Percentiles rank a stretch among this genome's conserved stretches.
Evolutionary conservation across 2,113 vertebrate species (phyloP).

Genomic region (Passer domesticus): DNA sequence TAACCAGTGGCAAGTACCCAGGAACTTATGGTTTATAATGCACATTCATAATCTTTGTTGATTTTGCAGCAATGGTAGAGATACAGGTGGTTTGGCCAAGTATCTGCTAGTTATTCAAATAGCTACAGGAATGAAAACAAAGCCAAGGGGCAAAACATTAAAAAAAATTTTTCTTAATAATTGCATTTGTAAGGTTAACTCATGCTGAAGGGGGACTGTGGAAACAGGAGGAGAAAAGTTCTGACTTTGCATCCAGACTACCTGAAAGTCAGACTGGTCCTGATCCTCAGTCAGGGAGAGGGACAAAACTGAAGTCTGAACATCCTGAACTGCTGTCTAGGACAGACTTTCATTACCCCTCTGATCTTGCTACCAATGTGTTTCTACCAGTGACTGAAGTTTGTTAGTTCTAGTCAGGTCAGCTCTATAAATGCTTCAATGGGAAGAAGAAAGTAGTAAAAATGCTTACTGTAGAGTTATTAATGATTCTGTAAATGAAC

Average conservation of each 20-base stretch:
- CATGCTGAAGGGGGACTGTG: not conserved
- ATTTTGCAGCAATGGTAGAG: not conserved
- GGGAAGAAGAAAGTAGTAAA: not conserved
- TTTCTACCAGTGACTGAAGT: not conserved
- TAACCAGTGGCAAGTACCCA: not conserved
- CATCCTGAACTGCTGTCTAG: not conserved
- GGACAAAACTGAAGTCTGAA: fast-evolving
- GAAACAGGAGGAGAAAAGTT: not conserved
- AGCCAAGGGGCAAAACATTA: constrained; percentile 38
- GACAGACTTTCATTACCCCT: not conserved
- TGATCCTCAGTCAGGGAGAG: not conserved
- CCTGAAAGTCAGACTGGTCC: not conserved
- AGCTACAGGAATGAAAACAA: constrained; percentile 37
- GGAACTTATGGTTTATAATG: constrained; percentile 9
- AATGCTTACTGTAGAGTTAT: not conserved
- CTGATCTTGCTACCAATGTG: not conserved
- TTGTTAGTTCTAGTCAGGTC: not conserved
- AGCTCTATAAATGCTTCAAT: not conserved
- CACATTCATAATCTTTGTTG: not conserved
- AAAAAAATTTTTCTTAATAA: constrained; percentile 17
- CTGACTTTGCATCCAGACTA: not conserved
- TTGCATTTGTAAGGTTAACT: not conserved
- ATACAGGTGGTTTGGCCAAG: constrained; percentile 24
- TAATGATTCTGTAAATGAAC: not conserved
- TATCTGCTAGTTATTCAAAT: not conserved